Conservation (phyloP, 2,888 invertebrate species). For the Caenorhabditis sulstoni region DNA sequence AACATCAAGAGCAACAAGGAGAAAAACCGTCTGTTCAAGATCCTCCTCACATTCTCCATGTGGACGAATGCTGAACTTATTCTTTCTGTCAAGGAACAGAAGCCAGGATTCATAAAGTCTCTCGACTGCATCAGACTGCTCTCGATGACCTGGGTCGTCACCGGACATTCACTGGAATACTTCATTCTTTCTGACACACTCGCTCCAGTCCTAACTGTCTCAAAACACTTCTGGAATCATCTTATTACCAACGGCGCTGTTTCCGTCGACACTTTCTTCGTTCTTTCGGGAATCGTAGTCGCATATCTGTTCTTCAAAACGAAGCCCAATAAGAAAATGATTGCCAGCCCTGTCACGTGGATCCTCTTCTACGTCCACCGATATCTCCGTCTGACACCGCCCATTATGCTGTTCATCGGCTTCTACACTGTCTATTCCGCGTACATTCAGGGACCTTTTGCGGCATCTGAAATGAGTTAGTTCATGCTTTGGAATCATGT, state of each 20-base stretch:
- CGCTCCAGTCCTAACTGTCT: not conserved
- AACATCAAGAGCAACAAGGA: constrained; percentile 17
- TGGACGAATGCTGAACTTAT: constrained; percentile 55
- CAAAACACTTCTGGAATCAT: constrained; percentile 46
- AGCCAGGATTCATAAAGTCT: constrained; percentile 63
- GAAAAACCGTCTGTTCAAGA: constrained; percentile 18
- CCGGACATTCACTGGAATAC: constrained; percentile 55
- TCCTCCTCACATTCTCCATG: constrained; percentile 50
- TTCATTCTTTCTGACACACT: constrained; percentile 12
- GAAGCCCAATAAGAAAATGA: constrained; percentile 10
- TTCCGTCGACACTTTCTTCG: constrained; percentile 74
- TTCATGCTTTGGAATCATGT: too few species aligned
- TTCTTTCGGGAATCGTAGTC: constrained; percentile 70
- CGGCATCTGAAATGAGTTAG: constrained; percentile 40
- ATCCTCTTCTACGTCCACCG: constrained; percentile 61
- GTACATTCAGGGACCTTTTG: constrained; percentile 50
- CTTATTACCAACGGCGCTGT: constrained; percentile 59
- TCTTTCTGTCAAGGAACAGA: constrained; percentile 42
- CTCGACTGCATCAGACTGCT: constrained; percentile 70
- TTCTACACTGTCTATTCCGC: constrained; percentile 51
- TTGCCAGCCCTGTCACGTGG: constrained; percentile 44
- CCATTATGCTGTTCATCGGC: constrained; percentile 59
- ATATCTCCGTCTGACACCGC: constrained; percentile 59
- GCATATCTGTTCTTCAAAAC: constrained; percentile 70
- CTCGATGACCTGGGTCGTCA: constrained; percentile 71